Evolutionary conservation across 1,140 invertebrate species (phyloP).

Genomic region (Drosophila takahashii): DNA sequence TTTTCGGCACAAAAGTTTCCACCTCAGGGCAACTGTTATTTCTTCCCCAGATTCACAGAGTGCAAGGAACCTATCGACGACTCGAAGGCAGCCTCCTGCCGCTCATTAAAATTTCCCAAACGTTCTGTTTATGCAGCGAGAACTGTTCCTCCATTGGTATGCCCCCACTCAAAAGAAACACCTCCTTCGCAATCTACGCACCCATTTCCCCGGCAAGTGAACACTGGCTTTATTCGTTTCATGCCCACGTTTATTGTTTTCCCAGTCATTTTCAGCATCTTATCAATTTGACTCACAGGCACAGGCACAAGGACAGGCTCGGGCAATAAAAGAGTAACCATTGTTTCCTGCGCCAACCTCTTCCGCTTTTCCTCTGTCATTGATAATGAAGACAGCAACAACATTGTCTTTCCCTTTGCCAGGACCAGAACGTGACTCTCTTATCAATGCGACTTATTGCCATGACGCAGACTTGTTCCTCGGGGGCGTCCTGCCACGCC

Average conservation of each 20-base stretch:
- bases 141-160: constrained; percentile 16
- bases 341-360: constrained; percentile 38
- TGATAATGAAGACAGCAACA: constrained; percentile 80
- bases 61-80: constrained; percentile 12
- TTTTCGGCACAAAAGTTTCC: constrained; percentile 21
- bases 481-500: constrained; percentile 22
- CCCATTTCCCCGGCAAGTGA: constrained; percentile 38
- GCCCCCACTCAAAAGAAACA: background rate
- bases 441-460: constrained; percentile 76
- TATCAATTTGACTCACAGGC: constrained; percentile 78
- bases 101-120: constrained; percentile 77
- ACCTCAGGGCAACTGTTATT: background rate
- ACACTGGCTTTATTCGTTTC: constrained; percentile 64
- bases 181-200: background rate
- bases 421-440: constrained; percentile 70
- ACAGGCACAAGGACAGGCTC: constrained; percentile 31
- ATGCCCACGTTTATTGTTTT: constrained; percentile 83
- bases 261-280: constrained; percentile 78
- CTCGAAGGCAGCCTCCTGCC: constrained; percentile 6
- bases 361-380: constrained; percentile 58
- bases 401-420: constrained; percentile 56
- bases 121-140: constrained; percentile 74
- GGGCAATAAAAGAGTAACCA: constrained; percentile 80
- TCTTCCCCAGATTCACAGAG: too few relatives aligned
- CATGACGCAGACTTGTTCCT: constrained; percentile 18